phyloP scores from a whole-genome alignment of 2,113 vertebrate species.

The Rhadina sibilatrix region DNA sequence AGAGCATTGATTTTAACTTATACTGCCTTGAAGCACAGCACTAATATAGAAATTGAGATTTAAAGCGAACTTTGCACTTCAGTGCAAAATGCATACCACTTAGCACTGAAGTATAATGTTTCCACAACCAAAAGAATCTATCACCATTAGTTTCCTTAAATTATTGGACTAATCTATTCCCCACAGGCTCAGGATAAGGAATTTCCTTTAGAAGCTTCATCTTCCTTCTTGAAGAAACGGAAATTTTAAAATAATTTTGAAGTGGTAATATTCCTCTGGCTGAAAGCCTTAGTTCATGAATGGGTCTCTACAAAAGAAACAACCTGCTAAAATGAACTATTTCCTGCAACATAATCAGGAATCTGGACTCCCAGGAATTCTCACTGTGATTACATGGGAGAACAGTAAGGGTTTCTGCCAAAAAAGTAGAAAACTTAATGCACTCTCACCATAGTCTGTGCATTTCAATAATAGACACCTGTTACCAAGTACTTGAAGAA shows the following conservation, averaged over 20 bases:
- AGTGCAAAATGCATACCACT: neutral
- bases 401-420: neutral
- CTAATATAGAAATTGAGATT: neutral
- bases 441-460: neutral
- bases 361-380: neutral
- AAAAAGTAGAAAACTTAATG: neutral
- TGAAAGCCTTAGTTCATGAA: neutral
- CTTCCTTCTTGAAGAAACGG: neutral
- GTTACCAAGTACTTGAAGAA: neutral
- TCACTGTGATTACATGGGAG: neutral
- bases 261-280: neutral
- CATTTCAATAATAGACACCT: neutral
- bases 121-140: neutral
- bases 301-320: neutral
- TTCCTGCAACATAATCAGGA: neutral
- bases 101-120: neutral
- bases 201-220: neutral
- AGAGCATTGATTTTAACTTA: neutral
- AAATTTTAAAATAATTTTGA: neutral
- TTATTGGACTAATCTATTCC: neutral
- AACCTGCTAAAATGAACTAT: neutral
- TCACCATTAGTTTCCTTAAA: neutral
- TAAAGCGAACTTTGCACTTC: neutral
- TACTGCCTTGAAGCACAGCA: neutral
- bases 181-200: neutral